A percentile compares a stretch with the other conserved stretches of the same genome.
phyloP scores from a whole-genome alignment of 2,113 vertebrate species.

The Arvicanthis niloticus region DNA sequence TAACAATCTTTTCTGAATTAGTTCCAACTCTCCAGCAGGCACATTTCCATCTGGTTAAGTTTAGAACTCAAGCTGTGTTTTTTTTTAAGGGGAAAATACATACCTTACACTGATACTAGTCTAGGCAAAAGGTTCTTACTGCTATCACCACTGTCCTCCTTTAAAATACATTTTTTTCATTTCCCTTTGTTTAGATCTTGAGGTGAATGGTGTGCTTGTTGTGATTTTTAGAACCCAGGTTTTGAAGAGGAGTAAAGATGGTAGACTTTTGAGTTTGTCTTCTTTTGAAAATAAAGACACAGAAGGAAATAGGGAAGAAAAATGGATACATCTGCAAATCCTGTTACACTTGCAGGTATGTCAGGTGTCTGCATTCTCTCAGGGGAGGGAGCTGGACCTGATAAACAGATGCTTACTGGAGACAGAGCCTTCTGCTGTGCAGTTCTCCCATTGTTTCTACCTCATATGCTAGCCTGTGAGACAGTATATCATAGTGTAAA shows the following conservation, averaged over 20 bases:
- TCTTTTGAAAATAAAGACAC: conserved; percentile 23
- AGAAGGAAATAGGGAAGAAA: neutral
- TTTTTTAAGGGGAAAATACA: neutral
- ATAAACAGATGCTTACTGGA: conserved; percentile 39
- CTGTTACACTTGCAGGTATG: neutral
- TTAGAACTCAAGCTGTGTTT: conserved; percentile 89
- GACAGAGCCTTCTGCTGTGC: conserved; percentile 72
- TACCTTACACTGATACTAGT: conserved; percentile 81
- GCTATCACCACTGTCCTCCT: neutral
- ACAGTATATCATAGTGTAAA: conserved; percentile 76
- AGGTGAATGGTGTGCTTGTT: neutral
- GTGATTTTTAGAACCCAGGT: neutral
- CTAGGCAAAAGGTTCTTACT: conserved; percentile 74
- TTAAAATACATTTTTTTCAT: conserved; percentile 16
- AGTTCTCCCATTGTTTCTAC: conserved; percentile 81
- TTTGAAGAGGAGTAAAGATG: conserved; percentile 43
- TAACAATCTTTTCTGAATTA: conserved; percentile 86
- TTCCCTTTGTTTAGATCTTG: conserved; percentile 40
- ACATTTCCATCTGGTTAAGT: conserved; percentile 91
- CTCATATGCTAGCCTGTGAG: conserved; percentile 81
- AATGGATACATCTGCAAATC: conserved; percentile 51
- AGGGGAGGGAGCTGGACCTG: neutral
- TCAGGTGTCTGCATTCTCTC: conserved; percentile 24
- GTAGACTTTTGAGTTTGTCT: neutral
- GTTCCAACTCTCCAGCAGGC: conserved; percentile 87